Evolutionary conservation across 1,140 invertebrate species (phyloP), one percentile per base, ranked within the genome.

Genomic region (Leptinotarsa defecta): DNA sequence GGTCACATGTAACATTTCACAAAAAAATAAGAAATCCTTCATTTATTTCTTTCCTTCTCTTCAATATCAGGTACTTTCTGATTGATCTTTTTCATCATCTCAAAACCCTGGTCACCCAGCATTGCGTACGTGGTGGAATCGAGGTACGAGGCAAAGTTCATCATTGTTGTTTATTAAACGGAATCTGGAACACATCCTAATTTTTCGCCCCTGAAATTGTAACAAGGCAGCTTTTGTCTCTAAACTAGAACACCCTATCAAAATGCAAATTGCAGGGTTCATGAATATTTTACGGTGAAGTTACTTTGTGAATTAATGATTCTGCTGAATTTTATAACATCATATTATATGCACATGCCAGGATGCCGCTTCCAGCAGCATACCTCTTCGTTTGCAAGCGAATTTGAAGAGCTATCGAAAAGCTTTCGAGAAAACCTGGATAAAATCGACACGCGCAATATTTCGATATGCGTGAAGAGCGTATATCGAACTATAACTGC

Each of bases 191-290:
- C 27, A 20, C 11, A 65, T 4, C 64, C 20, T 24, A 65, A 65
- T 65, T 65, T 65, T 65, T 34, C 20, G 1, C 27, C 27, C 20
- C 64, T 20, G 64, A 61, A 71, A 71, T 57, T 71, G 69, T 48
- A 22, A 71, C 52, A 71, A 61, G 52, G 49, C 49, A 71, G 68
- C 68, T 61, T 71, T 48, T 48, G 48, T 71, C 69, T 71, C 69
- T 48, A 71, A 71, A 71, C 43, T 19, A 71, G 69, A 71, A 71
- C 48, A 71, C 69, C 69, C 52, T 71, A 71, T 71, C 69, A 71
- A 71, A 71, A 71, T 71, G 69, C 69, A 71, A 71, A 71, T 71
- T 61, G 52, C 34, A 61, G 52, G 69, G 17, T 57, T 71, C 69
- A 71, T 71, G 69, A 71, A 71, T 71, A 71, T 71, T 71, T 71